A percentile compares a stretch with the other conserved stretches of the same genome.
phyloP scores from a whole-genome alignment of 1,140 invertebrate genomes.

The Apis dorsata region DNA sequence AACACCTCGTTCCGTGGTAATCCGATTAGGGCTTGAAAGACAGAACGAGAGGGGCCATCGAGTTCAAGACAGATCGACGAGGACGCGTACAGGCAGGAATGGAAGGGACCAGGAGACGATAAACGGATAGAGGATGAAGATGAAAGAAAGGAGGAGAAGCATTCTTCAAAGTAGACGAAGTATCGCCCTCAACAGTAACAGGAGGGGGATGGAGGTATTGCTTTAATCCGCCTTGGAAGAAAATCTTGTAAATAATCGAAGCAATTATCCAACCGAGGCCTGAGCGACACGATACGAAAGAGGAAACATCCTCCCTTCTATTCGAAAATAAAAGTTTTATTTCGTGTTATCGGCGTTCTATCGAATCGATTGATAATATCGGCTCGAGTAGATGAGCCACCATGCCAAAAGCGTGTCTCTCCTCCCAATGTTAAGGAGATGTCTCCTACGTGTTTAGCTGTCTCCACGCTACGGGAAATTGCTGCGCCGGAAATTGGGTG shows the following conservation, averaged over 20 bases:
- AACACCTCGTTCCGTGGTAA: slow-evolving; percentile 64
- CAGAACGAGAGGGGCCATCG: slow-evolving; percentile 14
- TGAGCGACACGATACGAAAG: slow-evolving; percentile 5
- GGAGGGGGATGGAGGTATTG: neutral
- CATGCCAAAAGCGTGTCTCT: slow-evolving; percentile 13
- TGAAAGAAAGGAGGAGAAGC: slow-evolving; percentile 43
- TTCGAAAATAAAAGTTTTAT: slow-evolving; percentile 26
- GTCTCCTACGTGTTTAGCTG: slow-evolving; percentile 27
- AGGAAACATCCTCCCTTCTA: neutral
- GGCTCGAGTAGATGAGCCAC: slow-evolving; percentile 22
- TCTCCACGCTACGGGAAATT: slow-evolving; percentile 30
- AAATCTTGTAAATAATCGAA: slow-evolving; percentile 65
- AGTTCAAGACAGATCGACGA: neutral
- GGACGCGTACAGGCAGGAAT: no score
- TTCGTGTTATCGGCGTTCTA: slow-evolving; percentile 36
- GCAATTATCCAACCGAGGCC: slow-evolving; percentile 55
- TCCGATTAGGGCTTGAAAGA: slow-evolving; percentile 63
- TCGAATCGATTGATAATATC: slow-evolving; percentile 49
- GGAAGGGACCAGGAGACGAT: neutral
- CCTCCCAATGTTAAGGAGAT: neutral
- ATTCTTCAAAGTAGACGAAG: slow-evolving; percentile 35
- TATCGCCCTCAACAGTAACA: slow-evolving; percentile 14
- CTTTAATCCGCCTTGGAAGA: slow-evolving; percentile 53
- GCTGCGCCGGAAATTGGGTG: slow-evolving; percentile 38
- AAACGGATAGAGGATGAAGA: slow-evolving; percentile 8